Base-by-base conservation (phyloP, 2,888 invertebrate species). In the Acronicta aceris region DNA sequence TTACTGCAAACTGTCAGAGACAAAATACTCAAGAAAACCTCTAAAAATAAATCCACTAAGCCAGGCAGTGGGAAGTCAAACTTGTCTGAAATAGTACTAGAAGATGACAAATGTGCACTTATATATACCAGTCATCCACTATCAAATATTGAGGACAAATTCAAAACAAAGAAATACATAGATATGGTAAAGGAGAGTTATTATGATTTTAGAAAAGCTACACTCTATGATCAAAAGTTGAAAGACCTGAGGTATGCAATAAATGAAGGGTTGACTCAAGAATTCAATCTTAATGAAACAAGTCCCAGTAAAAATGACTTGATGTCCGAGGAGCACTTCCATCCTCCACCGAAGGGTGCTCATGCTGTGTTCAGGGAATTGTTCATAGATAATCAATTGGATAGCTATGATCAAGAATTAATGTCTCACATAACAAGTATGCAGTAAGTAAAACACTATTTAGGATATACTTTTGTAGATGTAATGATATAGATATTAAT, bases 231-330 rank as follows among this genome's bases (percentile, higher is more conserved):
- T 66, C 94, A 94, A 57, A 90, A 90, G 64, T 79, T 95, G 65
- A 91, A 91, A 71, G 95, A 95, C 66, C 72, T 95, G 10, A 86
- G 89, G 65, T 92, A 88, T 87, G 95, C 95, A 12, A 95, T 95
- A 54, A 94, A 88, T 79, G 94, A 95, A 75, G 95, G 95, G 1
- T 70, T 95, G 4, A 92, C 81, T 25, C 94, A 94, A 52, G 92
- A 94, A 65, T 89, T 94, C 75, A 86, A 92, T 27, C 63, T 89
- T 0, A 63, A 72, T 43, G 81, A 82, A 9, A 30, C 47, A 13
- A 59, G 49, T 33, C 47, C 65, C 36, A 67, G 54, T n/a, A 71
- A 59, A 38, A 58, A 16, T 17, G 64, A 64, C 13, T 15, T n/a
- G 0, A n/a, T 63, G 30, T 61, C 76, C 10, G 65, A 76, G 13